Conservation (phyloP, 2,888 invertebrate species). For the Polydrusus tereticollis region DNA sequence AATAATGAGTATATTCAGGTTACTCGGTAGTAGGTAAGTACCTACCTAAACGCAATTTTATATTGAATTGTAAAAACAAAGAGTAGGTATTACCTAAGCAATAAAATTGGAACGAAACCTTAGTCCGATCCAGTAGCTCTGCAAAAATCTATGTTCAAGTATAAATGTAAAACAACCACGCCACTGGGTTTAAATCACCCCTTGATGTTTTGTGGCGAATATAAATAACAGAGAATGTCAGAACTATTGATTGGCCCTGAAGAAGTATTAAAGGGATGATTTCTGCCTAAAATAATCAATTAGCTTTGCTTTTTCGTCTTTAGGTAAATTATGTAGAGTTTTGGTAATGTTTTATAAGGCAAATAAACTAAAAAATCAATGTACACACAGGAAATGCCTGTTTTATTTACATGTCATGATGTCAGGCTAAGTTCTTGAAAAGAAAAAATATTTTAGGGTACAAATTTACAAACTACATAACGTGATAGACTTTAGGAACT, state of each 20-base stretch:
- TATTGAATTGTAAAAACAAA: no score
- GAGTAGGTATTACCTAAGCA: no score
- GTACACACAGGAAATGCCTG: conserved; percentile 13
- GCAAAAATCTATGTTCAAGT: not conserved
- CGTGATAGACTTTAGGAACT: not conserved
- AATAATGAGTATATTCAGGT: no score
- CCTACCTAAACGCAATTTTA: no score
- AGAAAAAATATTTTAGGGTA: not conserved
- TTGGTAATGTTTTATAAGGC: no score
- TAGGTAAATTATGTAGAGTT: conserved; percentile 7
- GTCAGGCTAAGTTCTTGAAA: conserved; percentile 10
- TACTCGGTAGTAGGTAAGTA: no score
- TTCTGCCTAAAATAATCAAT: conserved; percentile 35
- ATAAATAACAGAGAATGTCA: conserved; percentile 47
- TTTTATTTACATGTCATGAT: conserved; percentile 29
- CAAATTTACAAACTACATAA: not conserved
- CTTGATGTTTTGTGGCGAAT: conserved; percentile 44
- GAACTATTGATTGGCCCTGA: conserved; percentile 41
- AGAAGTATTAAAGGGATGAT: conserved; percentile 37
- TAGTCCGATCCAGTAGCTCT: not conserved
- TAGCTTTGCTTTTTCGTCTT: not conserved
- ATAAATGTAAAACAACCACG: conserved; percentile 15
- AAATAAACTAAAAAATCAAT: conserved; percentile 8
- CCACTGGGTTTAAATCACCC: conserved; percentile 46
- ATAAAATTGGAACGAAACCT: not conserved